Base-by-base conservation (phyloP, 2,797 vertebrate genomes). In the Pangasius mekongensis region DNA sequence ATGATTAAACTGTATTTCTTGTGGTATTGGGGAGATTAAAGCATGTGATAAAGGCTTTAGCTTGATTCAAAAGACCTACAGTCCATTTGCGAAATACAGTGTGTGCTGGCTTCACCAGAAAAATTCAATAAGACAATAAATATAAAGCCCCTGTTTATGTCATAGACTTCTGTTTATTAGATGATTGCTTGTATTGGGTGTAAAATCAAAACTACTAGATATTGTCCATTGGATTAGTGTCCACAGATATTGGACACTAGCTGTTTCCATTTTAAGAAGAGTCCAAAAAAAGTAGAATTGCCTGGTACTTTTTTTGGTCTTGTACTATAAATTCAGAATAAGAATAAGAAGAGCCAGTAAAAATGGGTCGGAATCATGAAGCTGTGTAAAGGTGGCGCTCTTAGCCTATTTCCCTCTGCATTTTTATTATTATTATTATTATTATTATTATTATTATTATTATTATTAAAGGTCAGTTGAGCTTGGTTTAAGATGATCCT, bases 1-100 rank as follows among this genome's bases (percentile, higher is more conserved):
- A 96, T 96, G 94, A 96, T 95, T 73, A 96, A 97, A 96, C 94
- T 95, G 96, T 94, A 96, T 97, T 96, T 95, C 94, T 94, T 96
- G 94, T 96, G 91, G 94, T 97, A 36, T 13, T 81, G 10, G 33
- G 24, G 9, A 24, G 13, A 97, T 98, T 97, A 97, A 92, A 52
- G 92, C 92, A 94, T 96, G 95, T 96, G 96, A 96, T 97, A 97
- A 97, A 94, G 96, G 96, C 85, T 92, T 95, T 96, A 96, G 91
- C 90, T 91, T 83, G 92, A 95, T 95, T 97, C 96, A 96, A 92
- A 74, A 74, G 11, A 93, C 91, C 91, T 90, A 89, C 88, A 39
- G 56, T 60, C 22, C 1, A 5, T 24, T 62, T 39, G 58, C 27
- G 22, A 62, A 27, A 56, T 80, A 52, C 3, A 76, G 24, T 52